Base-by-base conservation (phyloP, 1,140 invertebrate genomes). In the Lethrus apterus region DNA sequence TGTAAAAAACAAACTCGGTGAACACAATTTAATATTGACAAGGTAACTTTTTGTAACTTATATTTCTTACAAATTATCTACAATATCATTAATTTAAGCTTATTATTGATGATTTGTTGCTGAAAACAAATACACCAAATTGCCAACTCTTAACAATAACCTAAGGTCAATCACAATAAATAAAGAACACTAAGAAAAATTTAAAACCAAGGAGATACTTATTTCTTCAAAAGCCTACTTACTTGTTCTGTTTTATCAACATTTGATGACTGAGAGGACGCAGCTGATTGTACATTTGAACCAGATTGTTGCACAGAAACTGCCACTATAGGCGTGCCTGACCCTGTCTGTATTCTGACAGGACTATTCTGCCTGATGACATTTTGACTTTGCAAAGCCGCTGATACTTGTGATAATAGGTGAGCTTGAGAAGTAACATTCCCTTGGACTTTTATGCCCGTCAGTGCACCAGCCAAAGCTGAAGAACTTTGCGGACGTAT, bases 371-470 rank as follows among this genome's bases (percentile, higher is more conserved):
- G 65, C 18, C 65, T 49, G 7, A 66, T 59, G 11, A 62, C 59
- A 19, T 63, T 60, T 48, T 71, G 72, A 50, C 62, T 67, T 46
- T 71, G 69, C 44, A 69, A 52, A 9, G 64, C 66, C 8, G 66
- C 64, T 0, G 67, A 64, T 35, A 70, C 64, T 51, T 70, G 68
- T n/a, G 64, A 66, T 26, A 69, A 46, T 11, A 63, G 30, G 44
- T 72, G 70, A 5, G 64, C 63, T 29, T 58, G 56, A 4, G 60
- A 55, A 34, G 60, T 59, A 4, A 60, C 59, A 29, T 51, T 52
- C 32, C 62, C 59, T 46, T 60, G 67, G 5, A 74, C 71, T 52
- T 74, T 74, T 7, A 74, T 59, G 26, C 68, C 67, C 10, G 69
- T 60, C 21, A 72, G 26, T 3, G 63, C 58, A 14, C 58, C 58